Evolutionary conservation across 2,888 invertebrate species (phyloP).

Genomic region (Diplolepis rosae): DNA sequence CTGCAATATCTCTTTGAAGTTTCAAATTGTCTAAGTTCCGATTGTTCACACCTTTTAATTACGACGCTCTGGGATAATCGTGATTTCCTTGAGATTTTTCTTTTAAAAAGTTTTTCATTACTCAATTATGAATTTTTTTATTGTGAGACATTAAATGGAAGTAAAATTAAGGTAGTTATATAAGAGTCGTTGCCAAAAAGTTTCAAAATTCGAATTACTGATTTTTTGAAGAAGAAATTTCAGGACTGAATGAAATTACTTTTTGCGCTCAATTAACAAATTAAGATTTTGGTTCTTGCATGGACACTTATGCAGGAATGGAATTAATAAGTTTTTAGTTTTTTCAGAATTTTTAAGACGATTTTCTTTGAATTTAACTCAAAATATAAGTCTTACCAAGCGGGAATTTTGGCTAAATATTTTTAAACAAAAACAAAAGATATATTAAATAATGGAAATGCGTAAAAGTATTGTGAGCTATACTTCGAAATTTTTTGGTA

Average conservation of each 20-base stretch:
- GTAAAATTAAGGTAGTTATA: neutral
- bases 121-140: neutral
- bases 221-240: too few species aligned
- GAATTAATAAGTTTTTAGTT: too few species aligned
- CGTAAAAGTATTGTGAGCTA: too few species aligned
- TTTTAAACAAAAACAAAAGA: neutral
- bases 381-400: too few species aligned
- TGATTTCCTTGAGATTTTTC: neutral
- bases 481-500: too few species aligned
- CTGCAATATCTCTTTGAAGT: slow-evolving; percentile 21
- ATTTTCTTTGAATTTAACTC: too few species aligned
- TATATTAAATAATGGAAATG: neutral
- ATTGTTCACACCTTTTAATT: slow-evolving; percentile 26
- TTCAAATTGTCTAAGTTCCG: slow-evolving; percentile 19
- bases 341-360: too few species aligned
- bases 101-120: neutral
- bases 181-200: neutral
- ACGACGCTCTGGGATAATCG: neutral
- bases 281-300: neutral
- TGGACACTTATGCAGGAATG: too few species aligned
- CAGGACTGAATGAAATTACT: too few species aligned
- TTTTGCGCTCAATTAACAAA: too few species aligned
- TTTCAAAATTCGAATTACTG: too few species aligned
- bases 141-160: neutral
- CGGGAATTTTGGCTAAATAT: too few species aligned